Evolutionary conservation across 2,888 invertebrate genomes (phyloP).

Genomic region (Tenodera sinensis): DNA sequence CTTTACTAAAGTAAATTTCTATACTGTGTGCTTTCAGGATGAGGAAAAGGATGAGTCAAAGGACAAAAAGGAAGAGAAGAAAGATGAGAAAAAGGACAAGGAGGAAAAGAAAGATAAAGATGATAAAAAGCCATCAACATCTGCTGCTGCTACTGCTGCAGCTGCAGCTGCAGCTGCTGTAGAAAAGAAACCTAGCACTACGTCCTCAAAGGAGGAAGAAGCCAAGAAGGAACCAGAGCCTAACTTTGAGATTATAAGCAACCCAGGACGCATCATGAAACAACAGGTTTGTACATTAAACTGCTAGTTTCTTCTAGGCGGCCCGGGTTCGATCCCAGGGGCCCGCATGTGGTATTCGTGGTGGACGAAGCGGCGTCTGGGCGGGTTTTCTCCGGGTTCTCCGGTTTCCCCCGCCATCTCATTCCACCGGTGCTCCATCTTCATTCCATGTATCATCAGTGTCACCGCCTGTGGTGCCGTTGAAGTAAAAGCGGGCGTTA

Average conservation of each 20-base stretch:
- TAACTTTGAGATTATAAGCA: slow-evolving; percentile 83
- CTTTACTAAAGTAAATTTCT: not conserved
- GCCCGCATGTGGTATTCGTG: too few species aligned
- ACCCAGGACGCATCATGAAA: slow-evolving; percentile 92
- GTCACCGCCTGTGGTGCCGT: too few species aligned
- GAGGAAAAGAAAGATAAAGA: slow-evolving; percentile 45
- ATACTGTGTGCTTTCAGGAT: slow-evolving; percentile 30
- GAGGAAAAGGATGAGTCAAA: slow-evolving; percentile 55
- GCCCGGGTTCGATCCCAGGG: too few species aligned
- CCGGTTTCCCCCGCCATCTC: too few species aligned
- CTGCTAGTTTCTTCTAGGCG: too few species aligned
- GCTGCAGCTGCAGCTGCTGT: too few species aligned
- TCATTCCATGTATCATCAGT: too few species aligned
- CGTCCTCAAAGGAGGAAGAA: slow-evolving; percentile 45
- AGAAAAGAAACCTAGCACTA: slow-evolving; percentile 32
- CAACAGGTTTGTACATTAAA: slow-evolving; percentile 60
- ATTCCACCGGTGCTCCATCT: too few species aligned
- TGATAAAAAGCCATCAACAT: slow-evolving; percentile 46
- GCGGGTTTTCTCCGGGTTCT: too few species aligned
- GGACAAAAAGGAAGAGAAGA: slow-evolving; percentile 44
- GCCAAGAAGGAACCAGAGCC: slow-evolving; percentile 82
- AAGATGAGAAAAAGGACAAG: slow-evolving; percentile 44
- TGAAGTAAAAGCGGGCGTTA: too few species aligned
- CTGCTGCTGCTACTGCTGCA: too few species aligned
- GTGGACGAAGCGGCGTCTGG: too few species aligned